Base-by-base conservation (phyloP, 2,797 vertebrate genomes). In the Diplodus sargus region DNA sequence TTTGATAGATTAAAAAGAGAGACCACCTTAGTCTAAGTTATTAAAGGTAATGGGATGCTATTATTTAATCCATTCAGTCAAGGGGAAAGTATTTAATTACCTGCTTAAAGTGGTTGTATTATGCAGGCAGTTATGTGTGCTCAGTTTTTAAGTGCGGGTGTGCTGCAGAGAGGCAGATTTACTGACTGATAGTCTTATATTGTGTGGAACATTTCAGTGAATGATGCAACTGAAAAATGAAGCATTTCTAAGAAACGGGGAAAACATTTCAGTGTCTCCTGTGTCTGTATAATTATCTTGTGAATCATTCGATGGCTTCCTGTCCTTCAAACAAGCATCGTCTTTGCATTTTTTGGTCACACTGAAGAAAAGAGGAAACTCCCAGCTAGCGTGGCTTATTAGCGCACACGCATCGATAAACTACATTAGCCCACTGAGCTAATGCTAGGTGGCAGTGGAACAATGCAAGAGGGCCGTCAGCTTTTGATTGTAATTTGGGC, bases 401-500 rank as follows among this genome's bases (percentile, higher is more conserved):
- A 82, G 65, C 53, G n/a, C 28, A 64, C 62, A 59, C 16, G 42
- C 59, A 69, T 3, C 52, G 78, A 39, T 53, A 23, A 45, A 64
- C 59, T 64, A 12, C 5, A 23, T 52, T 73, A 83, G 45, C 57
- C 30, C 11, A 70, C 30, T 17, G n/a, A 67, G 85, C 78, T 84
- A 85, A 87, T 83, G 62, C 66, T 70, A 77, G 30, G 25, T 39
- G 77, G 81, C 82, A 84, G 78, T 57, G 17, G 76, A 72, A 87
- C 85, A 85, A 90, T 85, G 74, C 77, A 66, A 81, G 56, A 56
- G 60, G 64, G 78, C 85, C 48, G 34, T 80, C 70, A 67, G 81
- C 66, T 76, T 71, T 84, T 94, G 94, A 96, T 87, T 91, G 79
- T 95, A 94, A 96, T 95, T 87, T 48, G 83, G 90, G 86, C 23